phyloP scores from a whole-genome alignment of 2,113 vertebrate genomes.

The Glaucidium brasilianum region DNA sequence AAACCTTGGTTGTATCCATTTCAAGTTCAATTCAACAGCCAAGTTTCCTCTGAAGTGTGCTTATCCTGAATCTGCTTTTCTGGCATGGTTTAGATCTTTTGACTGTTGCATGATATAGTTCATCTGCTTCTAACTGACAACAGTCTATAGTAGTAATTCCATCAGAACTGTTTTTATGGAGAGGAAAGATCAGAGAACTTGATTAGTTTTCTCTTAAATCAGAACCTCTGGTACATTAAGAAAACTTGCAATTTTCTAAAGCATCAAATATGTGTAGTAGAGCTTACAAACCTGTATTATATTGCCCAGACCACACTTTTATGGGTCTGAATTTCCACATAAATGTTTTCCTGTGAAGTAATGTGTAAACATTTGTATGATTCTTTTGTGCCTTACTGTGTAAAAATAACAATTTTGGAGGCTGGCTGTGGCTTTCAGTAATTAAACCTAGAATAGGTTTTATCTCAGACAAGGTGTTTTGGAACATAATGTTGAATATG shows the following conservation, averaged over 20 bases:
- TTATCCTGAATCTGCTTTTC: background rate
- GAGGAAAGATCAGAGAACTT: background rate
- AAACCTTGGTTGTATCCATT: background rate
- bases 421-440: background rate
- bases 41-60: background rate
- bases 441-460: background rate
- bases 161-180: background rate
- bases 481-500: background rate
- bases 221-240: background rate
- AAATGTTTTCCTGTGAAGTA: background rate
- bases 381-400: background rate
- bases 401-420: background rate
- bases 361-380: background rate
- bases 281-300: background rate
- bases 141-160: background rate
- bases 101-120: background rate
- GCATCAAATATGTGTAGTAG: background rate
- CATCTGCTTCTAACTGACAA: background rate
- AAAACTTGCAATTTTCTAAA: background rate
- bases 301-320: background rate
- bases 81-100: background rate
- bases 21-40: background rate
- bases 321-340: accelerated
- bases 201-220: background rate
- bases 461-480: background rate